Percentiles rank a stretch among this genome's conserved stretches.
phyloP scores from a whole-genome alignment of 2,888 invertebrate genomes.

The Oligia latruncula region DNA sequence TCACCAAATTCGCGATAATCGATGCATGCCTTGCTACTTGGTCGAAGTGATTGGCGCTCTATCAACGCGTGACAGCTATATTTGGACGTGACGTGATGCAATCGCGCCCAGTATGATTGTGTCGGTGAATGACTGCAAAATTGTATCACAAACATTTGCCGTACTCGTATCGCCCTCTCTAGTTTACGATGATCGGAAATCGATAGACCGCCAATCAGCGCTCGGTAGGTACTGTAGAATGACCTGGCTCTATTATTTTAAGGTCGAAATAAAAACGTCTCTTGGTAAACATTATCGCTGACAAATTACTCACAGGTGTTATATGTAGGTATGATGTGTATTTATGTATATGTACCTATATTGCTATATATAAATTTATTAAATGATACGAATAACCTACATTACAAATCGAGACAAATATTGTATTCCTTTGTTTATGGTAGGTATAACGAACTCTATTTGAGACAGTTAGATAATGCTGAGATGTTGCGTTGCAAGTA shows the following conservation, averaged over 20 bases:
- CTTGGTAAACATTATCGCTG: constrained; percentile 12
- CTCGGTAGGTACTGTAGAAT: neutral
- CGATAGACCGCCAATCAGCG: constrained; percentile 10
- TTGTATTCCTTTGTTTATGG: constrained; percentile 31
- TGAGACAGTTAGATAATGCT: constrained; percentile 18
- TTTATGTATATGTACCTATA: neutral
- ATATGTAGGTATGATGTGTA: neutral
- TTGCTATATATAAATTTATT: neutral
- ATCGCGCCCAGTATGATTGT: constrained; percentile 68
- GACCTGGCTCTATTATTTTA: constrained; percentile 9
- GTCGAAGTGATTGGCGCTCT: constrained; percentile 64
- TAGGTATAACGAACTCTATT: constrained; percentile 16
- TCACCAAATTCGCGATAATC: constrained; percentile 36
- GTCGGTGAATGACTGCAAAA: constrained; percentile 77
- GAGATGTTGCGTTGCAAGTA: constrained; percentile 24
- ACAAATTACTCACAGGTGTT: constrained; percentile 27
- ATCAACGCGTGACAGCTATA: constrained; percentile 72
- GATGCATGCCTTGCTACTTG: constrained; percentile 52
- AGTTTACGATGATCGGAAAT: constrained; percentile 19
- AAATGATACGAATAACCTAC: constrained; percentile 14
- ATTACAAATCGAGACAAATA: constrained; percentile 21
- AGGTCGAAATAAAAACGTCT: constrained; percentile 3
- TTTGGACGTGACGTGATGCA: constrained; percentile 82
- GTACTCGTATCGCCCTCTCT: constrained; percentile 30
- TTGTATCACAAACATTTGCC: constrained; percentile 70